Conservation (phyloP, 2,888 invertebrate species). For the Calameuta pallipes region DNA sequence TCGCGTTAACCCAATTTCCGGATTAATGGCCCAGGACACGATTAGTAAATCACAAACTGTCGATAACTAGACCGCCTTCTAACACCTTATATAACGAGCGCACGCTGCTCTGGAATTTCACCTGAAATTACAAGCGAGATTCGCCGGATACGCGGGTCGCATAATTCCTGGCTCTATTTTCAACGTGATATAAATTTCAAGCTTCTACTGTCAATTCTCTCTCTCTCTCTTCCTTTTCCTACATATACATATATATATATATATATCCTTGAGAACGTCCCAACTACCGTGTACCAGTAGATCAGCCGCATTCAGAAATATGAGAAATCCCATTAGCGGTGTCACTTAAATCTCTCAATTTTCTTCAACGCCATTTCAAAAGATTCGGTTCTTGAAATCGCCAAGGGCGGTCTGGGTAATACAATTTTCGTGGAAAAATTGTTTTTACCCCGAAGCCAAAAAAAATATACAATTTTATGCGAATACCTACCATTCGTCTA, state of each 20-base stretch:
- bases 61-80: conserved; percentile 30
- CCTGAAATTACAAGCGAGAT: neutral
- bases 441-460: no score
- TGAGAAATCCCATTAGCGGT: no score
- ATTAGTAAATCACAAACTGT: conserved; percentile 40
- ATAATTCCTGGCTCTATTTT: neutral
- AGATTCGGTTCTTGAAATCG: no score
- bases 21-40: conserved; percentile 31
- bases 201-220: neutral
- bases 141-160: neutral
- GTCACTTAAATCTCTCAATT: no score
- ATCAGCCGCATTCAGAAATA: no score
- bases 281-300: no score
- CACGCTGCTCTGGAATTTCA: neutral
- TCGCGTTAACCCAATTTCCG: conserved; percentile 57
- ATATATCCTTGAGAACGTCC: neutral
- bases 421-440: no score
- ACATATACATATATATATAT: neutral
- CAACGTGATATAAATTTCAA: neutral
- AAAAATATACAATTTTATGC: no score
- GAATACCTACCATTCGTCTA: no score
- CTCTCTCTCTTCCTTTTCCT: no score
- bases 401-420: no score
- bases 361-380: no score
- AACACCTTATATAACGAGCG: neutral